These are phyloP conservation scores for Plagodis dolabraria DNA, from an alignment of 2,888 invertebrate species.

Conservation along the genomic window DNA sequence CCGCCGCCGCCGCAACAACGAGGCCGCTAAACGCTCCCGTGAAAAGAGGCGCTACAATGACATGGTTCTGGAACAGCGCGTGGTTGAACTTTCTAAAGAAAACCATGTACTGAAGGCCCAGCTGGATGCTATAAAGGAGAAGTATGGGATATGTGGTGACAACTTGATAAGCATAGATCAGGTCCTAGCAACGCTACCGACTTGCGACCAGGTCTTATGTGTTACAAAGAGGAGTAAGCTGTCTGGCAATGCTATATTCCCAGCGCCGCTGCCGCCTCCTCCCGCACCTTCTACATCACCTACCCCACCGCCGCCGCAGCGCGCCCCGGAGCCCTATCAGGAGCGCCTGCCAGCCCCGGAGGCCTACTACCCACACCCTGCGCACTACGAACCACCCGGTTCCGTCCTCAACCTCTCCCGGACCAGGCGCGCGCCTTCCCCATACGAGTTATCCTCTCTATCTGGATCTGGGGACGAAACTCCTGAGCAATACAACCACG, in stretches of 20 bases:
- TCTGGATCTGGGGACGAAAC: slow-evolving; percentile 85
- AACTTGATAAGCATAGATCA: slow-evolving; percentile 94
- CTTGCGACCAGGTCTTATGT: slow-evolving; percentile 93
- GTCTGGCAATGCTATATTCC: slow-evolving; percentile 78
- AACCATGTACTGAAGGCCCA: slow-evolving; percentile 97
- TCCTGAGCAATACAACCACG: slow-evolving; percentile 66
- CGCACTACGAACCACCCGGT: slow-evolving; percentile 85
- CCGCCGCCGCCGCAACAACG: slow-evolving; percentile 97
- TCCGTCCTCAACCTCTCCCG: slow-evolving; percentile 90
- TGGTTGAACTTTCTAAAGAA: slow-evolving; percentile 97
- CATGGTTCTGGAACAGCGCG: slow-evolving; percentile 97
- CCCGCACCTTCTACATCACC: slow-evolving; percentile 80
- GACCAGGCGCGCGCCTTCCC: slow-evolving; percentile 87
- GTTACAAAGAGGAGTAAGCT: slow-evolving; percentile 89
- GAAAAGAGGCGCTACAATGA: slow-evolving; percentile 98
- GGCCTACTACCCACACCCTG: slow-evolving; percentile 79
- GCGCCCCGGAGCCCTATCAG: slow-evolving; percentile 81
- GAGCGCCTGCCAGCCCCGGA: slow-evolving; percentile 77
- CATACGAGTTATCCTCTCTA: slow-evolving; percentile 92
- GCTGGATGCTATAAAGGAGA: slow-evolving; percentile 95
- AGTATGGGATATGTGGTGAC: slow-evolving; percentile 95
- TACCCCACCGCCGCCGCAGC: slow-evolving; percentile 81
- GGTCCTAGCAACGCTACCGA: slow-evolving; percentile 93
- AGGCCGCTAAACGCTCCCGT: slow-evolving; percentile 98
- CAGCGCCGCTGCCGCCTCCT: slow-evolving; percentile 81